These are phyloP conservation scores for Sus cebifrons DNA, from an alignment of 2,797 vertebrate genomes.

Conservation along the genomic window DNA sequence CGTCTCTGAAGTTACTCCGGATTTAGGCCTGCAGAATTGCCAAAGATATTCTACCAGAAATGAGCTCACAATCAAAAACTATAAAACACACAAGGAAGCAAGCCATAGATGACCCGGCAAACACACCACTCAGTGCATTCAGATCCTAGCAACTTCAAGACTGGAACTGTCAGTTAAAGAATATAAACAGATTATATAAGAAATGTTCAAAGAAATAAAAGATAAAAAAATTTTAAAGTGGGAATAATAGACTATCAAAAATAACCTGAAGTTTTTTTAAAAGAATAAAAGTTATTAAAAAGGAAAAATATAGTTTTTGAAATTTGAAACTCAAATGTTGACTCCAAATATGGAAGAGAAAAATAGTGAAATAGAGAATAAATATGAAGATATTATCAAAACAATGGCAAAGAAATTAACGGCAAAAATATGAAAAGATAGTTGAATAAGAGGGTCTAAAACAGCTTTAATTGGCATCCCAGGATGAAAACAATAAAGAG, in stretches of 20 bases:
- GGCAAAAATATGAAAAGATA: slow-evolving; percentile 21
- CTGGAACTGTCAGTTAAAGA: neutral
- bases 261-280: neutral
- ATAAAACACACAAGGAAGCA: neutral
- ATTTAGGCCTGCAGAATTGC: neutral
- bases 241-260: neutral
- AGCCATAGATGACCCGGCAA: neutral
- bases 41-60: neutral
- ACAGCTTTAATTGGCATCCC: slow-evolving; percentile 31
- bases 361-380: neutral
- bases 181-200: neutral
- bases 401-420: slow-evolving; percentile 47
- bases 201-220: slow-evolving; percentile 53
- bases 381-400: slow-evolving; percentile 18
- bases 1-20: neutral
- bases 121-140: neutral
- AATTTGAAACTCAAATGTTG: slow-evolving; percentile 66
- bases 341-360: slow-evolving; percentile 28
- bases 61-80: neutral
- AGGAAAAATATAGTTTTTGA: neutral
- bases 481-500: neutral
- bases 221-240: neutral
- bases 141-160: neutral
- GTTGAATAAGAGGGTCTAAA: slow-evolving; percentile 35
- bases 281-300: neutral